phyloP scores from a whole-genome alignment of 92 coral and sea anemone genomes.

The Porites lobata region DNA sequence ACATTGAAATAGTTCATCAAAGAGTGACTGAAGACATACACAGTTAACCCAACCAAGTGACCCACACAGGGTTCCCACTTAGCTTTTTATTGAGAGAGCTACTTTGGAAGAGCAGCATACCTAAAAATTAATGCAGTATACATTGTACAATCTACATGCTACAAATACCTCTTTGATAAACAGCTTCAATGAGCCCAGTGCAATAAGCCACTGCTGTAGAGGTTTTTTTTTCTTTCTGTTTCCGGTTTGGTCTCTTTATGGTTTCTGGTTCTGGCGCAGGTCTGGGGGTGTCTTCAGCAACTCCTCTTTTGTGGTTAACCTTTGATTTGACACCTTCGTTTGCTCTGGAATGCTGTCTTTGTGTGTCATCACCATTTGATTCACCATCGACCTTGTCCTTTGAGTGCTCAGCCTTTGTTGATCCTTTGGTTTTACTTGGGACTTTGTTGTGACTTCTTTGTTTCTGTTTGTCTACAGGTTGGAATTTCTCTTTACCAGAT shows the following conservation, averaged over 20 bases:
- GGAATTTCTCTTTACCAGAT: conserved; percentile 6
- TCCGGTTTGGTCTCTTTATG: background rate
- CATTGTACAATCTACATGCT: too few relatives aligned
- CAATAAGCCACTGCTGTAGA: background rate
- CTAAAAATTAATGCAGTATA: too few relatives aligned
- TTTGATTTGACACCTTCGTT: conserved; percentile 14
- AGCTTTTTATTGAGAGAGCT: too few relatives aligned
- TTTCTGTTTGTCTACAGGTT: background rate
- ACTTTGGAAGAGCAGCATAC: too few relatives aligned
- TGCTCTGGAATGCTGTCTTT: background rate
- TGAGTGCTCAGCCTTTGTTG: conserved; percentile 15
- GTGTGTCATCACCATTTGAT: background rate
- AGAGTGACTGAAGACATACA: too few relatives aligned
- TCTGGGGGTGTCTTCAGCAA: background rate
- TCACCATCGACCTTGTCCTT: conserved; percentile 10
- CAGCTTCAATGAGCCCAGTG: background rate
- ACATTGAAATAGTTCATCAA: too few relatives aligned
- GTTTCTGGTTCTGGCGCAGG: background rate
- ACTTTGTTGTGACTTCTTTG: conserved; percentile 1
- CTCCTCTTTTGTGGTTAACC: background rate
- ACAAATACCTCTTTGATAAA: conserved; percentile 23
- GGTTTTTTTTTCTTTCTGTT: background rate
- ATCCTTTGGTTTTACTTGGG: background rate
- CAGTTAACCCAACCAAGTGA: too few relatives aligned
- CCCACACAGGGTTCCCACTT: too few relatives aligned